Conservation (phyloP, 2,888 invertebrate species). For the Isoperla grammatica region DNA sequence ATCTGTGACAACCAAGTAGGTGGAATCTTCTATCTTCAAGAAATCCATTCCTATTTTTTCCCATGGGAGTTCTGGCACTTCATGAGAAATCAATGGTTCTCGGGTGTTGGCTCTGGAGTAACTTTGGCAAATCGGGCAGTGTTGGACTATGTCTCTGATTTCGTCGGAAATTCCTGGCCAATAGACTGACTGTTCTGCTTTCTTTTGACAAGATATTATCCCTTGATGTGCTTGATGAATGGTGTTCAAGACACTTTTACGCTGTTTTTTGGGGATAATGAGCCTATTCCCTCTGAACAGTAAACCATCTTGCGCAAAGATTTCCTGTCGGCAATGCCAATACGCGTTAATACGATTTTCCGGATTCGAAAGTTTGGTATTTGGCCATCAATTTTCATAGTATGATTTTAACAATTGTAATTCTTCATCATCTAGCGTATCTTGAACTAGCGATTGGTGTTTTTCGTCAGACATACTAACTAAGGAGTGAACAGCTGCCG, state of each 20-base stretch:
- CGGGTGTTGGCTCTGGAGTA: conserved; percentile 18
- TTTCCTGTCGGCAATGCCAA: neutral
- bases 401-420: too few species aligned
- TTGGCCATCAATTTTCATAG: too few species aligned
- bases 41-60: neutral
- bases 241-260: neutral
- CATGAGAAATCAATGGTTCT: conserved; percentile 29
- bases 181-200: neutral
- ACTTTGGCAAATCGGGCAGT: conserved; percentile 8
- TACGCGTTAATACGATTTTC: neutral
- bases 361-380: too few species aligned
- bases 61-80: conserved; percentile 21
- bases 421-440: too few species aligned
- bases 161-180: conserved; percentile 28
- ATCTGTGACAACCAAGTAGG: neutral
- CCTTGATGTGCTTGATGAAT: conserved; percentile 5
- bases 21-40: neutral
- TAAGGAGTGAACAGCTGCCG: too few species aligned
- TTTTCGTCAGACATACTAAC: too few species aligned
- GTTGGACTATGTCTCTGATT: conserved; percentile 31
- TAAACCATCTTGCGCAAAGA: neutral
- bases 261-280: neutral
- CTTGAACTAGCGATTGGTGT: too few species aligned
- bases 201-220: neutral
- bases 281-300: neutral